Percentiles rank a stretch among this genome's conserved stretches.
phyloP scores from a whole-genome alignment of 2,888 invertebrate genomes.

The Lottia gigantea region DNA sequence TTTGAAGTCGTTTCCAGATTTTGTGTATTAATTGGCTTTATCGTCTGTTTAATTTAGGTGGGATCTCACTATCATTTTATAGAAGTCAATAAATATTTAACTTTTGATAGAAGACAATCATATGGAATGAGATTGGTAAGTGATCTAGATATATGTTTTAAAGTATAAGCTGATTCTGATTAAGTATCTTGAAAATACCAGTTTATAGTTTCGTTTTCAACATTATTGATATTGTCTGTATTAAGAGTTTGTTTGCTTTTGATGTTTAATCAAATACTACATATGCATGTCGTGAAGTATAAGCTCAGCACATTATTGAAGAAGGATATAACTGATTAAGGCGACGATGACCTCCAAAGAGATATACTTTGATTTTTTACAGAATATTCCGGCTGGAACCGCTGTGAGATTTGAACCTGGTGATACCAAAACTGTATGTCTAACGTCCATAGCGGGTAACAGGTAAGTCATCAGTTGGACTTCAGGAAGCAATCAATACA shows the following conservation, averaged over 20 bases:
- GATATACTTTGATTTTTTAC: constrained; percentile 23
- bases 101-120: constrained; percentile 59
- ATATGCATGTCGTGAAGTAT: not conserved
- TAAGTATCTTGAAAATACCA: too few relatives aligned
- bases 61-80: constrained; percentile 66
- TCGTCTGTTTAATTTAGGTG: constrained; percentile 38
- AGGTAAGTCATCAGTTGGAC: constrained; percentile 37
- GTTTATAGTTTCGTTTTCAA: not conserved
- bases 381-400: constrained; percentile 65
- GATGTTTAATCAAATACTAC: not conserved
- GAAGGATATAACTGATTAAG: not conserved
- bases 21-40: not conserved
- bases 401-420: constrained; percentile 65
- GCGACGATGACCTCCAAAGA: not conserved
- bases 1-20: not conserved
- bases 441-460: constrained; percentile 62
- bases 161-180: too few relatives aligned
- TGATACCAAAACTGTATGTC: constrained; percentile 53
- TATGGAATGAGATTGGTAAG: constrained; percentile 65
- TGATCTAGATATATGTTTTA: not conserved
- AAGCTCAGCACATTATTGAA: not conserved
- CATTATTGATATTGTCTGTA: not conserved
- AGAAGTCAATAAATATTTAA: constrained; percentile 61
- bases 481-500: too few relatives aligned
- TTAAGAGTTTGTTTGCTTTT: not conserved